Base-by-base conservation (phyloP, 2,797 vertebrate genomes). In the Pelochelys cantorii region DNA sequence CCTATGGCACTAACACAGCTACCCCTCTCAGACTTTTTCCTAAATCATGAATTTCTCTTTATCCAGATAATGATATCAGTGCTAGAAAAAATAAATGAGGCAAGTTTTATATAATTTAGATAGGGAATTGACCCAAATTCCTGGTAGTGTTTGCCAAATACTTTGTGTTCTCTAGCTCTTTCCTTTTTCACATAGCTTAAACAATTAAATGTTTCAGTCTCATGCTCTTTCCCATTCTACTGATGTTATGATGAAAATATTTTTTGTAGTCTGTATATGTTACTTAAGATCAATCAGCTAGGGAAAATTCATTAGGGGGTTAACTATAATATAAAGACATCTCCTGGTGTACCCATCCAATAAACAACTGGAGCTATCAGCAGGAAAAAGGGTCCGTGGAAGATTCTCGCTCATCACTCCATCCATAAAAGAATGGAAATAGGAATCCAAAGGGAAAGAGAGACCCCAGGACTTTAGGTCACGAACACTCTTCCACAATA, bases 141-240 rank as follows among this genome's bases (percentile, higher is more conserved):
- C 13, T 84, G 77, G 5, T 34, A 0, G 0, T 29, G 7, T 87
- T 85, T 10, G 11, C 20, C 37, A 60, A 52, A 77, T 13, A 1
- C 62, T 17, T 14, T 65, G 31, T n/a, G 31, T 65, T 54, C 68
- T 60, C 8, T 34, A 48, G 2, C 1, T 53, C 14, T 25, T 68
- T 71, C 11, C 3, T 29, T 48, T 74, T 56, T 82, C 62, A n/a
- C n/a, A 18, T 65, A 65, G 7, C 7, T 65, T 65, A 34, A 90
- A 34, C 9, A 10, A 7, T 42, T 29, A 52, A 34, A 23, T 34
- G 25, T 81, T 1, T 27, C 42, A 80, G 15, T 82, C 18, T 65
- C n/a, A 29, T 60, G 27, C 23, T 78, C 1, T 83, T 27, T 3
- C 3, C 3, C 62, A 5, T 13, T 1, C 3, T 1, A 1, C 8